phyloP scores from a whole-genome alignment of 2,113 vertebrate species.

The Platycercus adscitus region DNA sequence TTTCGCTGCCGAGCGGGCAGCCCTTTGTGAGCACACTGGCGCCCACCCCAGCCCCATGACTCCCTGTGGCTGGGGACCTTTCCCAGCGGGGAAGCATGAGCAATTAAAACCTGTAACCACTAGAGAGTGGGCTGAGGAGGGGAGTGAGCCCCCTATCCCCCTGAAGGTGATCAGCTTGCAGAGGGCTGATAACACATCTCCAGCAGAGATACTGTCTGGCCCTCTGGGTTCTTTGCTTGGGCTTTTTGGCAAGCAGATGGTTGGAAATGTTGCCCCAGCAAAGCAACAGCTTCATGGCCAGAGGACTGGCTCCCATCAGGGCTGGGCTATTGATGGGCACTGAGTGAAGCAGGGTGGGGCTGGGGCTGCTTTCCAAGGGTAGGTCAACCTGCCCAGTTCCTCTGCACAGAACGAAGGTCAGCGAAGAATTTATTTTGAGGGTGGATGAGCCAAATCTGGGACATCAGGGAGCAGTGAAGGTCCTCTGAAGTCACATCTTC shows the following conservation, averaged over 20 bases:
- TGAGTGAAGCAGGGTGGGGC: neutral
- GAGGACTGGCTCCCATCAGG: neutral
- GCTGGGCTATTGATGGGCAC: neutral
- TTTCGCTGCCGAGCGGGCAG: neutral
- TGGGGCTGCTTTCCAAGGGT: neutral
- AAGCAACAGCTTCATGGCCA: neutral
- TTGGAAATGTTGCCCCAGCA: neutral
- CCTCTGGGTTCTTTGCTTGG: neutral
- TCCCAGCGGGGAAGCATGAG: neutral
- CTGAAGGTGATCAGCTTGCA: neutral
- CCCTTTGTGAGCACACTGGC: constrained; percentile 4
- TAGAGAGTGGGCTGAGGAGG: neutral
- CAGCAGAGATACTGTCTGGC: neutral
- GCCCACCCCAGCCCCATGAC: rapidly evolving
- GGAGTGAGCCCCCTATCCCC: neutral
- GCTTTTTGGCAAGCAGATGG: neutral
- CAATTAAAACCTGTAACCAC: neutral
- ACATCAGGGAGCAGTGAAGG: neutral
- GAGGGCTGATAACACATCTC: neutral
- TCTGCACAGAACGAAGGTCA: neutral
- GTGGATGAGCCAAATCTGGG: neutral
- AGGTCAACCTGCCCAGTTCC: neutral
- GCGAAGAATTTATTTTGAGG: neutral
- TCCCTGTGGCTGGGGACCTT: neutral
- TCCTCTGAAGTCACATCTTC: neutral